These are phyloP conservation scores for Odontocolon sp. DNA, from an alignment of 2,888 invertebrate species.

Conservation along the genomic window DNA sequence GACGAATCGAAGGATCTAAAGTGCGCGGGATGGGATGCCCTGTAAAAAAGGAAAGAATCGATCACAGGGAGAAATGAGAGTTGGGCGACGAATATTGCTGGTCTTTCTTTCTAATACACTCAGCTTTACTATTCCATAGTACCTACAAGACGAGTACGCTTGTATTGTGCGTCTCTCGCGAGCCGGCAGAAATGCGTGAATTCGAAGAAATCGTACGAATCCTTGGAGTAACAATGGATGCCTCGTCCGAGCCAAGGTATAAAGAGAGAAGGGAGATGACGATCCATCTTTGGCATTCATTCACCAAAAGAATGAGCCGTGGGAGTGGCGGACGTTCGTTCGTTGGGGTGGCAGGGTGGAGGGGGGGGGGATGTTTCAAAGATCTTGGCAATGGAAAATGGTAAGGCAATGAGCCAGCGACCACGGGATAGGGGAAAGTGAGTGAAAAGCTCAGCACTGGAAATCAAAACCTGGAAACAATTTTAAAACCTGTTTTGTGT, in stretches of 20 bases:
- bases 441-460: conserved; percentile 27
- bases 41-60: conserved; percentile 55
- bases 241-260: conserved; percentile 39
- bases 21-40: neutral
- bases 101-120: conserved; percentile 28
- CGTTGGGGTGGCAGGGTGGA: neutral
- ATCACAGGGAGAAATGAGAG: conserved; percentile 51
- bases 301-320: conserved; percentile 73
- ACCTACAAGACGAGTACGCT: conserved; percentile 33
- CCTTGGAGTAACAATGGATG: conserved; percentile 67
- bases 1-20: conserved; percentile 51
- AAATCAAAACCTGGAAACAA: conserved; percentile 43
- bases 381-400: conserved; percentile 41
- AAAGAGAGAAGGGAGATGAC: conserved; percentile 69
- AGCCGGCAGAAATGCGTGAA: conserved; percentile 69
- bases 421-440: conserved; percentile 21
- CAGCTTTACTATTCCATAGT: neutral
- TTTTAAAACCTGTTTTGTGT: conserved; percentile 20
- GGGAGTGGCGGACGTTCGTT: conserved; percentile 60
- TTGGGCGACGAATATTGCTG: conserved; percentile 42
- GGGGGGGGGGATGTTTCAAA: conserved; percentile 51
- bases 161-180: conserved; percentile 64
- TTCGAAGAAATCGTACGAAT: conserved; percentile 74
- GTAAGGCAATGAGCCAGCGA: conserved; percentile 13
- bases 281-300: conserved; percentile 78